Base-by-base conservation (phyloP, 2,113 vertebrate species). In the Porphyrio hochstetteri region DNA sequence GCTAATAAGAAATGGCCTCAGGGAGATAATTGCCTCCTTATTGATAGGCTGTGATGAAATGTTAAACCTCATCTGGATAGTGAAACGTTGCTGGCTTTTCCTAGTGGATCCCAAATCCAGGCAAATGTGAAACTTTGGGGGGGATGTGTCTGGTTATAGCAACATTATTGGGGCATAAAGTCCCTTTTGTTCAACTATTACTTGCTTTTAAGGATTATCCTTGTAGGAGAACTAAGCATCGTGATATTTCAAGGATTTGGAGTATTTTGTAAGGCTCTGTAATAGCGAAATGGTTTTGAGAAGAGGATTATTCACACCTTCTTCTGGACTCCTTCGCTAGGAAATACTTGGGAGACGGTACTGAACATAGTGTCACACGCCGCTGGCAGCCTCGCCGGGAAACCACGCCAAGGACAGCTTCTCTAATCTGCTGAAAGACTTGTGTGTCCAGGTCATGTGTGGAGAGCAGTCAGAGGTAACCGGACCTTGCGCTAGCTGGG, bases 351-450 rank as follows among this genome's bases (percentile, higher is more conserved):
- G 82, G 93, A 95, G 78, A 28, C 1, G 5, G 93, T 53, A 82
- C 93, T 95, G 94, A 90, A 96, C 95, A 90, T 93, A 15, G 68
- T 71, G 93, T 90, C 24, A 94, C 5, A 4, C 2, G 27, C 68
- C 2, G 14, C 92, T 96, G 96, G 93, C 95, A 95, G 87, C 82
- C 79, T 52, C 0, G 0, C 36, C 0, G 0, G 88, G 88, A 89
- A 90, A 28, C 88, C 11, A 33, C 0, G 94, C 96, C 96, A 96
- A 52, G 76, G 88, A 94, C 90, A 95, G 52, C 88, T 93, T 65
- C 93, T 88, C 88, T 96, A 72, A 94, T 90, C 96, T 95, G 88
- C 93, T 76, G 44, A 60, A 71, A 86, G 88, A 75, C 86, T 64
- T 76, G 56, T 55, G 92, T 86, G 86, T 61, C 4, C 61, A 85